Evolutionary conservation across 2,888 invertebrate genomes (phyloP), one percentile per base, ranked within the genome.

Genomic region (Graphium colonna): DNA sequence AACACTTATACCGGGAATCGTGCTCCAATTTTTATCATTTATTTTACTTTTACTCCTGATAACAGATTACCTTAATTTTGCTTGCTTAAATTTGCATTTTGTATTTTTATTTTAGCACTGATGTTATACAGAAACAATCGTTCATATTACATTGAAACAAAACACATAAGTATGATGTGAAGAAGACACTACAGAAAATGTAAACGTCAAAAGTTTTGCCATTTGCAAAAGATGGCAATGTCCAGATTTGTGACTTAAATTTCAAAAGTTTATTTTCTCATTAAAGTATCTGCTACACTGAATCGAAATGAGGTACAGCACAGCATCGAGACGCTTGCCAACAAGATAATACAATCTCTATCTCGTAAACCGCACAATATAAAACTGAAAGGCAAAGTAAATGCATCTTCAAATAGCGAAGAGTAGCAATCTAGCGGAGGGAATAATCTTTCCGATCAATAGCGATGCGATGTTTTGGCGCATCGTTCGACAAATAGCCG

Each of bases 391-490:
- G 79, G 71, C 71, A 71, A 69, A 77, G 78, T 80, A 80, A 84
- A 84, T 82, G 79, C 77, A 74, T 78, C 77, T 79, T 77, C 79
- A 78, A 83, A 81, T 80, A 82, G 78, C 75, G 68, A 75, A 74
- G 77, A 79, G 76, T 79, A 80, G 78, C 83, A 85, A 82, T 84
- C 78, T 79, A 75, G 79, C 71, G 73, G 33, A n/a, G 63, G 68
- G 77, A 81, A 87, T 85, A 82, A 79, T 85, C 84, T 84, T 86
- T 86, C 82, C 77, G 79, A 79, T 72, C 77, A 81, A 87, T 86
- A 83, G 81, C 82, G 74, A 80, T 77, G 84, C 77, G 70, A 84
- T 88, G 82, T 86, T 88, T 87, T 84, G 87, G 87, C 86, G 87
- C 87, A 84, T 77, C 82, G 84, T 80, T 86, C 84, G 78, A 80